phyloP scores from a whole-genome alignment of 2,113 vertebrate species.

The Scalopus aquaticus region DNA sequence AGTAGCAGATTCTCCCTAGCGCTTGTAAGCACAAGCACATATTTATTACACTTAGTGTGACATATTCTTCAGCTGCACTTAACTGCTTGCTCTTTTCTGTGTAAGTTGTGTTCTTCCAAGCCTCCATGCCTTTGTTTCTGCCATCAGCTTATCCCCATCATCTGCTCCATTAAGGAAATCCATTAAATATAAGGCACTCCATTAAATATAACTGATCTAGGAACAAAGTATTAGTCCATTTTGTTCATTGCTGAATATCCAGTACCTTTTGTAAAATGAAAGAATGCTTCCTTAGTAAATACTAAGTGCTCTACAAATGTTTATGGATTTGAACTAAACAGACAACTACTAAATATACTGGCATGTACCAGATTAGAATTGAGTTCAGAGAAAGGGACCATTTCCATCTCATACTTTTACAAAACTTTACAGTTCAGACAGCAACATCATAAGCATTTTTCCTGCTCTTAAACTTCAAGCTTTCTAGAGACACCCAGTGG shows the following conservation, averaged over 20 bases:
- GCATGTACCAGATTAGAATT: not conserved
- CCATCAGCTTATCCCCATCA: not conserved
- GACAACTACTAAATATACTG: not conserved
- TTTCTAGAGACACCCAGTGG: constrained; percentile 71
- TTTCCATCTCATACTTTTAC: not conserved
- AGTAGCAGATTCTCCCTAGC: not conserved
- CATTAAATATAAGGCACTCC: not conserved
- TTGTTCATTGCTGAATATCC: not conserved
- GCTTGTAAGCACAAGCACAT: too few species aligned
- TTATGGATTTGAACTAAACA: not conserved
- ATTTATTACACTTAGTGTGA: not conserved
- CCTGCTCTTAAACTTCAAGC: not conserved
- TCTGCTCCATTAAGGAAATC: not conserved
- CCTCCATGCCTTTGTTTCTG: not conserved
- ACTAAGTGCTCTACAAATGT: not conserved
- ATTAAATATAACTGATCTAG: not conserved
- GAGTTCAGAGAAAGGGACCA: not conserved
- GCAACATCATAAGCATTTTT: not conserved
- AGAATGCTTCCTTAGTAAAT: not conserved
- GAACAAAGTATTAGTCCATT: not conserved
- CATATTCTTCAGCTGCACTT: not conserved
- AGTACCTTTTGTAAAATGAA: not conserved
- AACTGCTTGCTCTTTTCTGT: not conserved
- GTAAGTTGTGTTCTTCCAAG: not conserved
- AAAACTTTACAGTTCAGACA: not conserved